Base-by-base conservation (phyloP, 2,113 vertebrate species). In the Dasypus novemcinctus region DNA sequence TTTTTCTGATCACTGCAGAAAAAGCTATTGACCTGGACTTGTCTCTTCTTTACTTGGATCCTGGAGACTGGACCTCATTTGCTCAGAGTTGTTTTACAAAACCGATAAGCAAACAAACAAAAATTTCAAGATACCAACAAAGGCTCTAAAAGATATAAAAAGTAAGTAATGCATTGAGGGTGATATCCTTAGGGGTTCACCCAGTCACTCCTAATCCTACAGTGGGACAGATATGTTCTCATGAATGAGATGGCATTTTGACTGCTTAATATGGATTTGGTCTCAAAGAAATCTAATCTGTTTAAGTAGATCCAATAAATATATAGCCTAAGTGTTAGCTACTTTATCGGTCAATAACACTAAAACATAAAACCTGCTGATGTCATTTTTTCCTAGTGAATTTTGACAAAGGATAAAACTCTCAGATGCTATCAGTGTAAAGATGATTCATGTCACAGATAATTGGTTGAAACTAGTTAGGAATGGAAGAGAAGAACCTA, bases 241-340 rank as follows among this genome's bases (percentile, higher is more conserved):
- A 4, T 27, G 25, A 95, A 75, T 68, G 46, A 96, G 69, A 52
- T 21, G 69, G 7, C 25, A 41, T 91, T 86, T 63, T 66, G 84
- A 93, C 80, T 83, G n/a, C 9, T 21, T 72, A 80, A 54, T 3
- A 78, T 31, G 74, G 52, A 85, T 91, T 68, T 88, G 64, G 61
- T 81, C n/a, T 90, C 31, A 95, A 87, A 84, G 38, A 36, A 90
- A 92, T 94, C 33, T 31, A 85, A 85, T 95, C 81, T 91, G 36
- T 61, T 76, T 88, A 94, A 93, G 80, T 72, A 75, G 61, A 14
- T 17, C 52, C 68, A 93, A 64, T 86, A 90, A 64, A 11, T 63
- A 41, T 87, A 95, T 72, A 93, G 68, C 72, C 59, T 52, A 90
- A 69, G 78, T 7, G 57, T 95, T 80, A 83, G 87, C 54, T 87